Conservation (phyloP, 2,113 vertebrate species). For the Saguinus midas region DNA sequence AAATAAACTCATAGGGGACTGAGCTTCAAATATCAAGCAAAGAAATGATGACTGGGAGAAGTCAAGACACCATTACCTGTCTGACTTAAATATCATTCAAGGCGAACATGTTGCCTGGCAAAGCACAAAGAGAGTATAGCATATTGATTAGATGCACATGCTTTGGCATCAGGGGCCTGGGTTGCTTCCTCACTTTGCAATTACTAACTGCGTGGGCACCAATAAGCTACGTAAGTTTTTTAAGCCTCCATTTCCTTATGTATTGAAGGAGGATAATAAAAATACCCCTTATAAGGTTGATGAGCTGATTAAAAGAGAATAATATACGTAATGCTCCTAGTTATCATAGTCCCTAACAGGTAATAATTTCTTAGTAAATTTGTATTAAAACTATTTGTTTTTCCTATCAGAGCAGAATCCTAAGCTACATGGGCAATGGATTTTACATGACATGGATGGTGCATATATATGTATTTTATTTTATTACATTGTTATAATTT, state of each 20-base stretch:
- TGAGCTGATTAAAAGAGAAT: not conserved
- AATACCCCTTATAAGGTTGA: not conserved
- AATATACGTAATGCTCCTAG: not conserved
- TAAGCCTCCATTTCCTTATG: not conserved
- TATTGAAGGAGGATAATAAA: not conserved
- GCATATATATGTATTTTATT: not conserved
- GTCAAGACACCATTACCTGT: not conserved
- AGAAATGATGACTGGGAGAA: not conserved
- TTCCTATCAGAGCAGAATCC: not conserved
- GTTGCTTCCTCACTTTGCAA: not conserved
- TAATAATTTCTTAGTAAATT: not conserved
- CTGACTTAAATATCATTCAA: not conserved
- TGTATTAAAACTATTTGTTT: not conserved
- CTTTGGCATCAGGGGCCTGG: not conserved
- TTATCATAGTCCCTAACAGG: not conserved
- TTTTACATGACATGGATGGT: not conserved
- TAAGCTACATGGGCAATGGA: not conserved
- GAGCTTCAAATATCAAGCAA: not conserved
- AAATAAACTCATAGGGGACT: not conserved
- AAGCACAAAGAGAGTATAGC: not conserved
- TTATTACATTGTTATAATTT: not conserved
- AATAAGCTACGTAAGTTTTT: not conserved
- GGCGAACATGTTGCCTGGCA: not conserved
- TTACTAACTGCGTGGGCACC: not conserved
- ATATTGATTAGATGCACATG: rapidly evolving